Evolutionary conservation across 2,113 vertebrate species (phyloP), one percentile per base, ranked within the genome.

Genomic region (Pithys albifrons): DNA sequence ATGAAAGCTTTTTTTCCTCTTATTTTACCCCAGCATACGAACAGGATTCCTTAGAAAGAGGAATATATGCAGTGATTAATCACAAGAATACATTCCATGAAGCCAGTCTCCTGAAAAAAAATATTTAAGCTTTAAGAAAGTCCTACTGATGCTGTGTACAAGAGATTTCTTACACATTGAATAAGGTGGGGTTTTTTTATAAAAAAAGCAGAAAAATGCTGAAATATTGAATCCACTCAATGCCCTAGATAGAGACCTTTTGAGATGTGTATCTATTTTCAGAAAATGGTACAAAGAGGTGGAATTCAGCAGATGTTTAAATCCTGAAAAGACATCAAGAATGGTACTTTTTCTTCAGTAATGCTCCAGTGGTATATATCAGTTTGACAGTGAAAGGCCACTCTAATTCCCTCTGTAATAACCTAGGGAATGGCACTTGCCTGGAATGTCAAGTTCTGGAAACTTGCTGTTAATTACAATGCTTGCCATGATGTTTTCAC

Each of bases 401-500:
- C 74, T 96, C 93, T 97, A 97, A 98, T 97, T 97, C 96, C 75
- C 88, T 94, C 10, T 97, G 84, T 96, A 96, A 97, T 97, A 96
- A 97, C 95, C 94, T 81, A 85, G 94, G 93, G 96, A 97, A 97
- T 97, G 97, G 97, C 95, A 98, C 97, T 97, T 97, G 89, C 66
- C 35, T 91, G 86, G 96, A 97, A 97, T 97, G 96, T 96, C 97
- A 97, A 90, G 80, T 97, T 97, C 93, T 96, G 65, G 86, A 96
- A 97, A 97, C 97, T 97, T 92, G 72, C 87, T 93, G 85, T 98
- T 98, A 98, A 98, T 98, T 98, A 97, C 95, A 97, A 52, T 72
- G 72, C 74, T 97, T 97, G 92, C 93, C 17, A 91, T 89, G 87
- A 71, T 97, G 96, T 88, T 97, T 97, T 97, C 93, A 95, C 97